Conservation (phyloP, 2,888 invertebrate genomes). For the Oligia strigilis region DNA sequence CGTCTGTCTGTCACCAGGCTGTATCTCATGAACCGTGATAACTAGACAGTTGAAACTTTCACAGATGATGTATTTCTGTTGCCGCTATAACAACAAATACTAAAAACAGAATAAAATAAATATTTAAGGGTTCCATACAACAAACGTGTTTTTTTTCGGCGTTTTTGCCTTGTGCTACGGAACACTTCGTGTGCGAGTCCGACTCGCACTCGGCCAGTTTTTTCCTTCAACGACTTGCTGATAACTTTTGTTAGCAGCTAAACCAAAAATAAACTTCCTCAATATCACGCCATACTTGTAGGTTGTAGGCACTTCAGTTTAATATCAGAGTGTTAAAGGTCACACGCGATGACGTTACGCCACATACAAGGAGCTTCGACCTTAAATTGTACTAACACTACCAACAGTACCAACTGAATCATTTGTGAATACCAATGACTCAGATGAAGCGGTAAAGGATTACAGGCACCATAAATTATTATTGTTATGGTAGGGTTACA, state of each 20-base stretch:
- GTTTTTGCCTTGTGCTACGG: too few relatives aligned
- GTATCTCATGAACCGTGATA: too few relatives aligned
- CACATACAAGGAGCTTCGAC: conserved; percentile 57
- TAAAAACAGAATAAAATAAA: too few relatives aligned
- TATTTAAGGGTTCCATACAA: too few relatives aligned
- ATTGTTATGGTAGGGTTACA: conserved; percentile 14
- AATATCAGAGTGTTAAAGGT: conserved; percentile 51
- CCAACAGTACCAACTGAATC: conserved; percentile 33
- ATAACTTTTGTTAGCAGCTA: neutral
- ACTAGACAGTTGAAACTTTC: too few relatives aligned
- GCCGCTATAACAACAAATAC: too few relatives aligned
- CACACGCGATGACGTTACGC: conserved; percentile 34
- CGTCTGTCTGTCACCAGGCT: too few relatives aligned
- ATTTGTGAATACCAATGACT: conserved; percentile 57
- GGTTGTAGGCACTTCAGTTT: conserved; percentile 40
- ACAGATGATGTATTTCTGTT: too few relatives aligned
- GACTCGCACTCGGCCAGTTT: neutral
- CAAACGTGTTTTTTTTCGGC: too few relatives aligned
- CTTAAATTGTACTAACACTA: conserved; percentile 52
- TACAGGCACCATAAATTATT: conserved; percentile 17
- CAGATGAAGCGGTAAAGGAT: conserved; percentile 35
- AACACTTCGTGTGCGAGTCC: too few relatives aligned
- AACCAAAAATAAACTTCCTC: conserved; percentile 45
- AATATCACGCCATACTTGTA: conserved; percentile 34
- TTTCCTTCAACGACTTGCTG: neutral